These are phyloP conservation scores for Lithobates sylvaticus DNA, from an alignment of 2,797 vertebrate genomes.

Conservation along the genomic window DNA sequence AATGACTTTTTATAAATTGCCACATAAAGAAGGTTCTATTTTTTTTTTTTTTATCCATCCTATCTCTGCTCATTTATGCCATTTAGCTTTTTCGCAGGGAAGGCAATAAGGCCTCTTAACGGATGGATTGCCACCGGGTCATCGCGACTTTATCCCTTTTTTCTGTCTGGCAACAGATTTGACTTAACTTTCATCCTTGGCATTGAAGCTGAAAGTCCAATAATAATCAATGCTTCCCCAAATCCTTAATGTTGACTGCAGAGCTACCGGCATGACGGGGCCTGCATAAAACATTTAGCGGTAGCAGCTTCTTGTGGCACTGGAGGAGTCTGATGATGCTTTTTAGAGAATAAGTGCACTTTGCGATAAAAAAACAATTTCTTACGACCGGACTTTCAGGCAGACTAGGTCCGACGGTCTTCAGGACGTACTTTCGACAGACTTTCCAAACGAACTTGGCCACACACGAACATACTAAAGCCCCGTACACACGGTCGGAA, in stretches of 20 bases:
- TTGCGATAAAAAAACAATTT: not conserved
- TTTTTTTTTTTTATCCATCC: constrained; percentile 23
- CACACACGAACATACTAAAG: no score
- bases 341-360: not conserved
- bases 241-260: not conserved
- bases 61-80: constrained; percentile 36
- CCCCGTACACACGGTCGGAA: no score
- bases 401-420: no score
- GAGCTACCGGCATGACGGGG: not conserved
- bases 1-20: constrained; percentile 59
- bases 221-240: constrained; percentile 17
- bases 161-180: constrained; percentile 12
- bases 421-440: no score
- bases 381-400: no score
- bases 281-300: not conserved
- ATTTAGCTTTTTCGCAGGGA: constrained; percentile 41
- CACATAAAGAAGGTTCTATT: constrained; percentile 39
- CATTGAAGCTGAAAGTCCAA: not conserved
- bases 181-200: constrained; percentile 24
- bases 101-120: constrained; percentile 45
- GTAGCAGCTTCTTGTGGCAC: not conserved
- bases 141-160: constrained; percentile 30
- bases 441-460: no score
- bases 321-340: not conserved
- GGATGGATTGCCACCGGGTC: constrained; percentile 19